These are phyloP conservation scores for Limnephilus marmoratus DNA, from an alignment of 2,888 invertebrate genomes.

Conservation along the genomic window DNA sequence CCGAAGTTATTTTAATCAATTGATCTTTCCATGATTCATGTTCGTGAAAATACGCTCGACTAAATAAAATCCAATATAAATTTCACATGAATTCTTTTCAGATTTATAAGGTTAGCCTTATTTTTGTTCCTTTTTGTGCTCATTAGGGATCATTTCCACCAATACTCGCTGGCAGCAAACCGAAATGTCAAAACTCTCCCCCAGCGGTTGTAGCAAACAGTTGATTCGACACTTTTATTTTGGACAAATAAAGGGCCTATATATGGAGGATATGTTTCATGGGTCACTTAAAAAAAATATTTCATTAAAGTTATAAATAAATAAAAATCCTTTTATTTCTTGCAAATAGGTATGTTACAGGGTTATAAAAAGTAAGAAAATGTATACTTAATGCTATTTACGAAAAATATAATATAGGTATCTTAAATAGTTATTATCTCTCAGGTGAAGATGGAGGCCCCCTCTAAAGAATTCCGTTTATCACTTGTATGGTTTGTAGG, in stretches of 20 bases:
- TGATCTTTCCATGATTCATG: neutral
- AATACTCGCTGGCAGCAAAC: neutral
- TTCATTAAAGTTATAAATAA: too few relatives aligned
- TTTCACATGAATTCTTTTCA: neutral
- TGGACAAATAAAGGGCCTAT: neutral
- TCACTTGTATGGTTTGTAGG: too few relatives aligned
- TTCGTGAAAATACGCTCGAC: neutral
- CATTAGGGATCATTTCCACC: conserved; percentile 1
- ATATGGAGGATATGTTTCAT: neutral
- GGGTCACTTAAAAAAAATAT: too few relatives aligned
- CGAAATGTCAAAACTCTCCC: conserved; percentile 8
- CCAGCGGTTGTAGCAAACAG: conserved; percentile 34
- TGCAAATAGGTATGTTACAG: too few relatives aligned
- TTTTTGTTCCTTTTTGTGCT: conserved; percentile 2
- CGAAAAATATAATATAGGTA: too few relatives aligned
- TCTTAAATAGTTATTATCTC: too few relatives aligned
- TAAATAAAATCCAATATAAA: neutral
- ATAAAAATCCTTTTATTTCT: too few relatives aligned
- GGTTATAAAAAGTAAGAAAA: too few relatives aligned
- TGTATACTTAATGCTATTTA: too few relatives aligned
- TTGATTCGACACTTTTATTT: conserved; percentile 49
- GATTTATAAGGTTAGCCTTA: neutral
- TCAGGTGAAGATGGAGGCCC: too few relatives aligned
- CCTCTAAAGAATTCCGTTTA: too few relatives aligned
- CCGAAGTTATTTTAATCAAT: too few relatives aligned